These are phyloP conservation scores for Megaceryle alcyon DNA, from an alignment of 2,797 vertebrate genomes.

Conservation along the genomic window DNA sequence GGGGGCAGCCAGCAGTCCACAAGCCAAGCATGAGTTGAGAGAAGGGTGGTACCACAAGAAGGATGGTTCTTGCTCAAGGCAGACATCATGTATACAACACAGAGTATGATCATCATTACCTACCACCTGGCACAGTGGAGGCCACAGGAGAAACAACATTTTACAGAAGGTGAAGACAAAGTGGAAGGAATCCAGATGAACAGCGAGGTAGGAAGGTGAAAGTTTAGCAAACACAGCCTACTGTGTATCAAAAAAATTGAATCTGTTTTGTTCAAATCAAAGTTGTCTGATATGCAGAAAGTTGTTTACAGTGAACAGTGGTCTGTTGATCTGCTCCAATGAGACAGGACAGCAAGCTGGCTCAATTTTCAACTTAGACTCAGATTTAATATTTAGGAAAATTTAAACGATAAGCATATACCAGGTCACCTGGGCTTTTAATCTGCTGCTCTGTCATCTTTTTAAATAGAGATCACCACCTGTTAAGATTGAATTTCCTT, in stretches of 20 bases:
- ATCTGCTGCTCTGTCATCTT: not conserved
- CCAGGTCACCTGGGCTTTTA: not conserved
- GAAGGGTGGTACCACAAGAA: not conserved
- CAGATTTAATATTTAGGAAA: not conserved
- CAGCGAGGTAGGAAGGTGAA: not conserved
- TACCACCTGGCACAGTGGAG: not conserved
- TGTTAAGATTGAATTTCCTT: not conserved
- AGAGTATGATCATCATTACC: not conserved
- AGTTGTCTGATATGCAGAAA: not conserved
- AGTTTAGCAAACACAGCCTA: not conserved
- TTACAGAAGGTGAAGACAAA: not conserved
- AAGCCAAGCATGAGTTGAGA: not conserved
- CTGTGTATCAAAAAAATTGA: not conserved
- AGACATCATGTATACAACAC: fast-evolving
- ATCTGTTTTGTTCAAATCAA: not conserved
- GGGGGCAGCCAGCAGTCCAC: not conserved
- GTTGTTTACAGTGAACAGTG: not conserved
- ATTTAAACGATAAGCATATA: not conserved
- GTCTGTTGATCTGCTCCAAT: not conserved
- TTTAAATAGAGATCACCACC: not conserved
- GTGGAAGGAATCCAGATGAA: not conserved
- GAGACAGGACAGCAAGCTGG: not conserved
- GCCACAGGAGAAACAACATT: not conserved
- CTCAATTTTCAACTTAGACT: not conserved
- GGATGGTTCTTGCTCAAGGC: fast-evolving